Evolutionary conservation across 2,113 vertebrate genomes (phyloP), one percentile per base, ranked within the genome.

Genomic region (Nycticorax nycticorax): DNA sequence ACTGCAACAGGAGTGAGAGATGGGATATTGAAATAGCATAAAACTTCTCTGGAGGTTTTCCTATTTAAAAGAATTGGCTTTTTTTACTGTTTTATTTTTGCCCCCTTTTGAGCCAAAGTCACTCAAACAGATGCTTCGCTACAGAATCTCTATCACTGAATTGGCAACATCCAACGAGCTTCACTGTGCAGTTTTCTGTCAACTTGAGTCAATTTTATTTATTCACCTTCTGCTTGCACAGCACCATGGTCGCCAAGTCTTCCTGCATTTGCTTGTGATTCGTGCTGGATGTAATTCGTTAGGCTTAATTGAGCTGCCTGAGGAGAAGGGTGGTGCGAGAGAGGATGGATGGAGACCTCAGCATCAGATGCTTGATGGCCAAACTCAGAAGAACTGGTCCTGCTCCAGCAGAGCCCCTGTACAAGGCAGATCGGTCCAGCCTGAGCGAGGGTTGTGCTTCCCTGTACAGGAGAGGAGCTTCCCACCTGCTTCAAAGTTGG

Each of bases 141-240:
- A 30, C 27, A 60, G 62, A 57, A 23, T 56, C 62, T 48, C n/a
- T 57, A 0, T 78, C 48, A 69, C 43, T 43, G 37, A 88, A 64
- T 48, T 93, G 67, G 23, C 73, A 71, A 43, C 77, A 84, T 60
- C 73, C 32, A 75, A 23, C 1, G 1, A 69, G 50, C 50, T 74
- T 90, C 67, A 83, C 73, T 75, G 73, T 4, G 3, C 62, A 50
- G 28, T 60, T 85, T 75, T 95, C 89, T 94, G 86, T 89, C 75
- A 92, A 20, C 56, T 77, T 45, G 28, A 93, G 86, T 95, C 91
- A 78, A 83, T 92, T 92, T 89, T 95, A 91, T 94, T 96, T 96
- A 89, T 84, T 92, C 66, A 60, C 77, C 92, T 75, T 81, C 77
- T 91, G 80, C 91, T 91, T 95, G 91, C 77, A 68, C 89, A 95